Conservation (phyloP, 2,113 vertebrate genomes). For the Heterocephalus glaber region DNA sequence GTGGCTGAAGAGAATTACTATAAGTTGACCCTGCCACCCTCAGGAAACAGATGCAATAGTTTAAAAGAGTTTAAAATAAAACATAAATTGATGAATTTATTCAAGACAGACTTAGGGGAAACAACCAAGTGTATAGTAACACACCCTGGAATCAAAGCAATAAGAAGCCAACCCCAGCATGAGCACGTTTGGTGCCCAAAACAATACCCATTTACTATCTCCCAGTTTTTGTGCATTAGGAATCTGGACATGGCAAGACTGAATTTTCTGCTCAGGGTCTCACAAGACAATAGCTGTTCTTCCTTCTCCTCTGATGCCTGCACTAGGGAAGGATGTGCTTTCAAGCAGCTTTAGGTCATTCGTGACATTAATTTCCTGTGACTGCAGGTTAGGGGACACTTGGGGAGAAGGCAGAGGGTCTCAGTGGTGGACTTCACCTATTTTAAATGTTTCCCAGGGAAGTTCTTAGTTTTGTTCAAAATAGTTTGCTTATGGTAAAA, state of each 20-base stretch:
- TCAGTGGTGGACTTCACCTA: not conserved
- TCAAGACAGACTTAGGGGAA: not conserved
- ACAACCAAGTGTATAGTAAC: not conserved
- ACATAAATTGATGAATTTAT: not conserved
- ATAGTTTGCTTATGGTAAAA: conserved; percentile 17
- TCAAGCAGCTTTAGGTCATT: not conserved
- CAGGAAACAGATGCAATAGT: not conserved
- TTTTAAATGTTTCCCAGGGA: not conserved
- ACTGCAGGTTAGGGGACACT: too few species aligned
- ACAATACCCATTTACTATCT: not conserved
- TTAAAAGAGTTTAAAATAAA: not conserved
- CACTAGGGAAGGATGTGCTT: not conserved
- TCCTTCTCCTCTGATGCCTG: not conserved
- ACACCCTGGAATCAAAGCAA: not conserved
- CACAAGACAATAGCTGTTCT: not conserved
- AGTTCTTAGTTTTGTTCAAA: conserved; percentile 7
- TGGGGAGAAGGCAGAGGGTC: too few species aligned
- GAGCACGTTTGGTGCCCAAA: not conserved
- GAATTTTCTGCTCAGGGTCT: not conserved
- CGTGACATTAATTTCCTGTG: not conserved
- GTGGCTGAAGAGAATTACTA: not conserved
- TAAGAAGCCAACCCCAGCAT: not conserved
- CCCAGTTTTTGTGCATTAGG: not conserved
- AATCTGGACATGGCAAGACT: not conserved
- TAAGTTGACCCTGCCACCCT: not conserved